Evolutionary conservation across 2,113 vertebrate genomes (phyloP).

Genomic region (Eudyptes chrysolophus): DNA sequence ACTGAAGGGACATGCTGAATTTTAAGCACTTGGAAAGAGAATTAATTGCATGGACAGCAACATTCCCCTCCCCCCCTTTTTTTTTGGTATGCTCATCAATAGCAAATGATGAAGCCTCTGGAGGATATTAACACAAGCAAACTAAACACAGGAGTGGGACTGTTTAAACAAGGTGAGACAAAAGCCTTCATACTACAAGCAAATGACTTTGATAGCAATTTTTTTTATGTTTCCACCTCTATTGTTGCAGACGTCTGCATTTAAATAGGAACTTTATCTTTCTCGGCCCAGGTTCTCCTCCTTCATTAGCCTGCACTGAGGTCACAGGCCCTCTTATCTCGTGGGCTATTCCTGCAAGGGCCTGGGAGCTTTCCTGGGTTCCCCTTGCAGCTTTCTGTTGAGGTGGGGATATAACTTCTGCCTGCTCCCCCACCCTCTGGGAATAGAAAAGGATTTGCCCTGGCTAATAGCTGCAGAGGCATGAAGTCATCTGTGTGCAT

Average conservation of each 20-base stretch:
- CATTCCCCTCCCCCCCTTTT: neutral
- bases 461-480: neutral
- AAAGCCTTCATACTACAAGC: neutral
- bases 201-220: conserved; percentile 11
- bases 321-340: neutral
- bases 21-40: conserved; percentile 36
- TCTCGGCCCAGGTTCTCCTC: neutral
- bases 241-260: neutral
- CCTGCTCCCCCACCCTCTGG: neutral
- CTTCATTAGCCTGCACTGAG: neutral
- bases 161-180: conserved; percentile 45
- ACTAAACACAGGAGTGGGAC: conserved; percentile 47
- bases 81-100: conserved; percentile 32
- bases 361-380: neutral
- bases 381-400: neutral
- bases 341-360: neutral
- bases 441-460: neutral
- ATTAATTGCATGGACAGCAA: conserved; percentile 44
- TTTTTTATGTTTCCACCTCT: neutral
- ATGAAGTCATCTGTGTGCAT: neutral
- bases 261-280: conserved; percentile 16
- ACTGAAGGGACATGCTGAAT: conserved; percentile 54
- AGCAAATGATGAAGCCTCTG: conserved; percentile 55
- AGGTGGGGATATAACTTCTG: neutral
- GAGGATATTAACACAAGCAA: conserved; percentile 52